These are phyloP conservation scores for Lochmaea capreae DNA, from an alignment of 2,888 invertebrate species.

Conservation along the genomic window DNA sequence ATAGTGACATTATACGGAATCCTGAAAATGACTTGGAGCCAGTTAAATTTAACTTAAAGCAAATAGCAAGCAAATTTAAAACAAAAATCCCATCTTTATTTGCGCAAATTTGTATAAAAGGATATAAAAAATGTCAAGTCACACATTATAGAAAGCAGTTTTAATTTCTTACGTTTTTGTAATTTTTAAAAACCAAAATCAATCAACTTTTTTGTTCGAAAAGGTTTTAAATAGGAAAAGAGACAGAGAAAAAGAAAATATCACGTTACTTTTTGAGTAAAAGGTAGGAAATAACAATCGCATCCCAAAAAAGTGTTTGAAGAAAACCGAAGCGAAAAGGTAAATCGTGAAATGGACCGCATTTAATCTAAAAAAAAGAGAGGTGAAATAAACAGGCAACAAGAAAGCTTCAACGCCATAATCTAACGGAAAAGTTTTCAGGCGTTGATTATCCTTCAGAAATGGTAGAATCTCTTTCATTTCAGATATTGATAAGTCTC, in stretches of 20 bases:
- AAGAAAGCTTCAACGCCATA: not conserved
- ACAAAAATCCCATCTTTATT: too few relatives aligned
- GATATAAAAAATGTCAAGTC: too few relatives aligned
- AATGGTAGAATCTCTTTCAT: not conserved
- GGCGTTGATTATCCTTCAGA: not conserved
- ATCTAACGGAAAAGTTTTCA: not conserved
- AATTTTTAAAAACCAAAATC: too few relatives aligned
- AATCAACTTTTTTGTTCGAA: too few relatives aligned
- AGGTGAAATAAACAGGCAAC: not conserved
- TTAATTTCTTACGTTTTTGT: too few relatives aligned
- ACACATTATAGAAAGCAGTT: too few relatives aligned
- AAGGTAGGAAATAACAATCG: not conserved
- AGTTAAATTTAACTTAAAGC: too few relatives aligned
- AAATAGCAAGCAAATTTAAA: too few relatives aligned
- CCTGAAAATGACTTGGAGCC: too few relatives aligned
- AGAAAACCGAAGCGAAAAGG: not conserved
- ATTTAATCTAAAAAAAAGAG: not conserved
- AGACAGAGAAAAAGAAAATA: not conserved
- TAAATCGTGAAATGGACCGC: not conserved
- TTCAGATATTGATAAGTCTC: not conserved
- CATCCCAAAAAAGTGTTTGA: not conserved
- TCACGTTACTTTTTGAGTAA: not conserved
- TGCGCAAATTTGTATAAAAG: too few relatives aligned
- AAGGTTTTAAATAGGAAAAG: too few relatives aligned
- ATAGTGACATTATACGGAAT: too few relatives aligned